Percentiles rank a stretch among this genome's conserved stretches.
These are phyloP conservation scores for Gavia stellata DNA, from an alignment of 2,113 vertebrate species.

Conservation along the genomic window DNA sequence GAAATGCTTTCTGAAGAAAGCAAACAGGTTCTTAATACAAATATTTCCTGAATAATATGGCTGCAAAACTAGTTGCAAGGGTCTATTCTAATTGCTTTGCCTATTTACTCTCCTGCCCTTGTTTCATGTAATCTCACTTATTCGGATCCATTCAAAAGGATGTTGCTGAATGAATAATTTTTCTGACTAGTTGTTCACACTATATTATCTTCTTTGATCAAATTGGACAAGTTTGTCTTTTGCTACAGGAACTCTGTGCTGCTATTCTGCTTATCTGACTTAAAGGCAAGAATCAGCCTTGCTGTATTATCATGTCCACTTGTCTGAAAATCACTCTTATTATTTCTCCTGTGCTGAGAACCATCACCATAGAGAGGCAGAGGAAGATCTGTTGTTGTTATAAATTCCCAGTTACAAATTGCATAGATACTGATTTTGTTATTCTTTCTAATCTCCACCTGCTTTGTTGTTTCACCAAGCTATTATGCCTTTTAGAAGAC, in stretches of 20 bases:
- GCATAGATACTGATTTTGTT: not conserved
- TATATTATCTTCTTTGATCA: not conserved
- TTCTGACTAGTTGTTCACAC: not conserved
- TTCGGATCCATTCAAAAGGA: not conserved
- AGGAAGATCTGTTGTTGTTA: not conserved
- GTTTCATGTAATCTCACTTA: not conserved
- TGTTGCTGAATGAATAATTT: not conserved
- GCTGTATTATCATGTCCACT: accelerated
- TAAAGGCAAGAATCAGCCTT: not conserved
- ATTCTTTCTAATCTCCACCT: not conserved
- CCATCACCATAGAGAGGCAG: not conserved
- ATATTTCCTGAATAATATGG: not conserved
- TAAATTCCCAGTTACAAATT: not conserved
- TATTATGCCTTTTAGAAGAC: not conserved
- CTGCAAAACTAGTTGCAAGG: not conserved
- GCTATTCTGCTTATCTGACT: not conserved
- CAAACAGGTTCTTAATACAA: not conserved
- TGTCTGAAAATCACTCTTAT: not conserved
- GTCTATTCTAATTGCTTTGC: not conserved
- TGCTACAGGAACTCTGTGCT: not conserved
- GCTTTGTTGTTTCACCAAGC: not conserved
- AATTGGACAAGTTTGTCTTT: not conserved
- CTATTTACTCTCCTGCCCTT: not conserved
- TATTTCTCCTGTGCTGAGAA: not conserved
- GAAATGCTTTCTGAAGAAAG: not conserved